These are phyloP conservation scores for Gryllus bimaculatus DNA, from an alignment of 1,140 invertebrate genomes.

Conservation along the genomic window DNA sequence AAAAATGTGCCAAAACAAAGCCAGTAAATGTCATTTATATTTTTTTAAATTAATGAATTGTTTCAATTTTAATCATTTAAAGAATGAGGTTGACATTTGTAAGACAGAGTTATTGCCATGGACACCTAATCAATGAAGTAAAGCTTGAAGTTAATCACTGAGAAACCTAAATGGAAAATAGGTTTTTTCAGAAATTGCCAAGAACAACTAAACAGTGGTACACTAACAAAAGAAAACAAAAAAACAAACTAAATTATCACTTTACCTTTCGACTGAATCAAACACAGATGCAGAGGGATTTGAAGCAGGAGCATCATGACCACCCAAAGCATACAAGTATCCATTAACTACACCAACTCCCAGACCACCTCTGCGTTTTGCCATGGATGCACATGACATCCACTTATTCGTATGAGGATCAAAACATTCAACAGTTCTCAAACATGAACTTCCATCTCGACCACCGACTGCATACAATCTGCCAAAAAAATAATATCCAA, in stretches of 20 bases:
- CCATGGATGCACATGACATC: conserved; percentile 82
- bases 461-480: conserved; percentile 88
- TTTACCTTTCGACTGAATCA: conserved; percentile 85
- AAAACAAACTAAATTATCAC: conserved; percentile 34
- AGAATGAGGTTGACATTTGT: no score
- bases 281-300: conserved; percentile 73
- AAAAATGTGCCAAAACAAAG: no score
- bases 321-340: conserved; percentile 75
- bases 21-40: no score
- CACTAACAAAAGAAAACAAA: neutral
- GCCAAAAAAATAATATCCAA: conserved; percentile 24
- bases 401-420: conserved; percentile 86
- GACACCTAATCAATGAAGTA: no score
- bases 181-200: no score
- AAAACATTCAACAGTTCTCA: conserved; percentile 86
- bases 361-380: conserved; percentile 77
- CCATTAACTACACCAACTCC: conserved; percentile 74
- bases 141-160: no score
- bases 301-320: conserved; percentile 78
- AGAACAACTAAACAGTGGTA: no score
- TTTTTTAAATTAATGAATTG: no score
- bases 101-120: no score
- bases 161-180: no score
- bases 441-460: conserved; percentile 81
- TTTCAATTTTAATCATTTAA: no score